Conservation (phyloP, 2,113 vertebrate genomes). For the Brachionichthys hirsutus region DNA sequence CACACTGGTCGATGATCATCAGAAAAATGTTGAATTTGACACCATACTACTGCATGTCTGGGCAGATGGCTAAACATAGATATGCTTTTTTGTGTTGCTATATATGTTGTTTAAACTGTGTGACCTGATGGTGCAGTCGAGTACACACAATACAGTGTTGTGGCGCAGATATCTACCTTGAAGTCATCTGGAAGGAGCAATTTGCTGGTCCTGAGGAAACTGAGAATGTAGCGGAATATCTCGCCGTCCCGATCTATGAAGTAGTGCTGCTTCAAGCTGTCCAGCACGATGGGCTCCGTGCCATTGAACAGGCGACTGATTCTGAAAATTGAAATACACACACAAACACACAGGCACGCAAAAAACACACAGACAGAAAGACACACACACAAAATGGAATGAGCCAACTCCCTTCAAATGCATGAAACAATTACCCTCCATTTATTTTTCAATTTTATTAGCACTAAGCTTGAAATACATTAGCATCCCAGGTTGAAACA, state of each 20-base stretch:
- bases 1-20: background rate
- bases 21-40: conserved; percentile 3
- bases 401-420: conserved; percentile 72
- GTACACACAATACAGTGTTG: conserved; percentile 33
- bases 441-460: conserved; percentile 81
- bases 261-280: conserved; percentile 99
- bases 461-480: conserved; percentile 74
- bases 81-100: conserved; percentile 20
- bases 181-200: conserved; percentile 98
- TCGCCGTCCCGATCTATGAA: conserved; percentile 99
- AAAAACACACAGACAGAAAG: conserved; percentile 36
- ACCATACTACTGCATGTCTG: conserved; percentile 4
- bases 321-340: conserved; percentile 79
- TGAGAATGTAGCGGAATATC: conserved; percentile 97
- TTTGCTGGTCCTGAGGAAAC: conserved; percentile 97
- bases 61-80: conserved; percentile 17
- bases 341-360: conserved; percentile 29
- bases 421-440: conserved; percentile 79
- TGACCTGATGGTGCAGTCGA: conserved; percentile 34
- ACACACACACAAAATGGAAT: conserved; percentile 62
- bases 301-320: conserved; percentile 99
- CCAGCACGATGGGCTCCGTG: conserved; percentile 98
- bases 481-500: conserved; percentile 77
- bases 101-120: conserved; percentile 26
- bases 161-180: conserved; percentile 79